These are phyloP conservation scores for Pristionchus fissidentatus DNA, from an alignment of 2,888 invertebrate species.

Conservation along the genomic window DNA sequence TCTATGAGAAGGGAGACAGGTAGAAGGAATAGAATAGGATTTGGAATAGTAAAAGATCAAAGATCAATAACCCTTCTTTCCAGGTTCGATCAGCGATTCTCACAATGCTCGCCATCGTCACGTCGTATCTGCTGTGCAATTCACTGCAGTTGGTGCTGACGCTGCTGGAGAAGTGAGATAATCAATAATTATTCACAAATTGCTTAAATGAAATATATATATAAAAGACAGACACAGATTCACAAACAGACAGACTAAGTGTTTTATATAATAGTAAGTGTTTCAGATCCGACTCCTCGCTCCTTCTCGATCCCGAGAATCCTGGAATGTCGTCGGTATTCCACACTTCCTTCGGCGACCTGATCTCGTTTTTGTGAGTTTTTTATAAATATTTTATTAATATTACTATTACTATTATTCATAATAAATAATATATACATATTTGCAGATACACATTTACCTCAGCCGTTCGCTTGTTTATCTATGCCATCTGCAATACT, in stretches of 20 bases:
- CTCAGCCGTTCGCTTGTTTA: slow-evolving; percentile 71
- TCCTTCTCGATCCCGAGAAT: slow-evolving; percentile 66
- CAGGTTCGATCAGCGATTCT: slow-evolving; percentile 70
- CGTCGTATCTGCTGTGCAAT: slow-evolving; percentile 73
- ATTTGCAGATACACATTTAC: slow-evolving; percentile 69
- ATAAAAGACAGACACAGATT: not conserved
- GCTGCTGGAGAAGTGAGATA: slow-evolving; percentile 65
- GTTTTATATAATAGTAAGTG: not conserved
- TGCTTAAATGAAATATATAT: not conserved
- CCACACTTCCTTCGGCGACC: slow-evolving; percentile 73
- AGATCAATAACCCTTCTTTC: not conserved
- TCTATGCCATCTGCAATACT: slow-evolving; percentile 60
- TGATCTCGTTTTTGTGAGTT: slow-evolving; percentile 45
- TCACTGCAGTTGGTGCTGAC: slow-evolving; percentile 71
- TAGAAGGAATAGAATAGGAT: not conserved
- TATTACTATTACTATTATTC: slow-evolving; percentile 27
- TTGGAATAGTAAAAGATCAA: not conserved
- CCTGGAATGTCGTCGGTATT: slow-evolving; percentile 70
- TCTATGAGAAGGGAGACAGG: not conserved
- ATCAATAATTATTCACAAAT: not conserved
- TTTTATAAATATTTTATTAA: not conserved
- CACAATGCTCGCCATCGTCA: slow-evolving; percentile 74
- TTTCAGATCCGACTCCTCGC: slow-evolving; percentile 64
- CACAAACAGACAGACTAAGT: not conserved
- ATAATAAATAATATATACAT: slow-evolving; percentile 47